A percentile compares a stretch with the other conserved stretches of the same genome.
Evolutionary conservation across 1,140 invertebrate genomes (phyloP).

Genomic region (Microvelia longipes): DNA sequence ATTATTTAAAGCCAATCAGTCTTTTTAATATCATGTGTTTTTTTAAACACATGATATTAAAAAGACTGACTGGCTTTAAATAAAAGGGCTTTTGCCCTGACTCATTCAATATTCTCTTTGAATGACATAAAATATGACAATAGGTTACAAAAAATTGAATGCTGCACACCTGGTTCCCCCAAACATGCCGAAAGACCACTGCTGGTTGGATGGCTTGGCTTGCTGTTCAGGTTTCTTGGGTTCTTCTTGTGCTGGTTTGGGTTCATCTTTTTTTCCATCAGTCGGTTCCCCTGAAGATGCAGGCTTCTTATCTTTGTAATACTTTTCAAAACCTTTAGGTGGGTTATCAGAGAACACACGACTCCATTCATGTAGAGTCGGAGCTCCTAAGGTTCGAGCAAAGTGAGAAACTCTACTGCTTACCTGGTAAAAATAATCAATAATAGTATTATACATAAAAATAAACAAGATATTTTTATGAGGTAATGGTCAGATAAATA

Average conservation of each 20-base stretch:
- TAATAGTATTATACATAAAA: constrained; percentile 3
- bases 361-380: constrained; percentile 35
- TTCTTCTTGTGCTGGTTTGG: constrained; percentile 5
- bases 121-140: too few relatives aligned
- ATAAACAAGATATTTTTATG: too few relatives aligned
- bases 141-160: too few relatives aligned
- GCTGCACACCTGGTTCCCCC: constrained; percentile 20
- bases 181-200: constrained; percentile 21
- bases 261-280: constrained; percentile 24
- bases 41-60: too few relatives aligned
- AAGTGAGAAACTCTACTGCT: constrained; percentile 19
- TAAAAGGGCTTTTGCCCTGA: too few relatives aligned
- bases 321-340: constrained; percentile 86
- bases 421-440: constrained; percentile 21
- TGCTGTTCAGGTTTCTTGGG: background rate
- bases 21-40: too few relatives aligned
- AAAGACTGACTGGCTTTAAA: too few relatives aligned
- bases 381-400: constrained; percentile 18
- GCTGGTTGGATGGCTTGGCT: constrained; percentile 9
- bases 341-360: constrained; percentile 48
- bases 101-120: too few relatives aligned
- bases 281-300: constrained; percentile 26
- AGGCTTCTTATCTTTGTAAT: constrained; percentile 46
- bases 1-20: too few relatives aligned
- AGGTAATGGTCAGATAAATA: too few relatives aligned